Conservation (phyloP, 1,140 invertebrate genomes). For the Pogonus chalceus region DNA sequence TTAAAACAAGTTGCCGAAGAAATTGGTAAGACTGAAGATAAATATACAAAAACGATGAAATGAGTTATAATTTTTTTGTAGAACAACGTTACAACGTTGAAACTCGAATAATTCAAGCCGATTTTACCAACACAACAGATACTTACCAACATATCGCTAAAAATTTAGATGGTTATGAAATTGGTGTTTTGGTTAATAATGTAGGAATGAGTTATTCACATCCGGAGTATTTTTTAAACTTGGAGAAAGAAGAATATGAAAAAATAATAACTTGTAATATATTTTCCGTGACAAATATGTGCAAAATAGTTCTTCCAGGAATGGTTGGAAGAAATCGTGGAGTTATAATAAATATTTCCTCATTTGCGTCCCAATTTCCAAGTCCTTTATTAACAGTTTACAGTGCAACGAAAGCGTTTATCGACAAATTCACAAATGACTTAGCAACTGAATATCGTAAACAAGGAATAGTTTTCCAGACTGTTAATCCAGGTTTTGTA, state of each 20-base stretch:
- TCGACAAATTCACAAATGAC: slow-evolving; percentile 74
- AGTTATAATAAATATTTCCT: slow-evolving; percentile 87
- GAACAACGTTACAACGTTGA: slow-evolving; percentile 64
- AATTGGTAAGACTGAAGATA: slow-evolving; percentile 72
- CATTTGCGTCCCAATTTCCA: slow-evolving; percentile 67
- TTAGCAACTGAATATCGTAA: slow-evolving; percentile 67
- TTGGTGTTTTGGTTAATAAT: slow-evolving; percentile 91
- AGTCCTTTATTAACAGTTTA: slow-evolving; percentile 80
- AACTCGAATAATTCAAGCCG: slow-evolving; percentile 71
- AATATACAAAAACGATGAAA: too few relatives aligned
- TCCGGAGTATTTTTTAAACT: slow-evolving; percentile 72
- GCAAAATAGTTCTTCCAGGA: slow-evolving; percentile 68
- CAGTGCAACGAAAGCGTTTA: slow-evolving; percentile 80
- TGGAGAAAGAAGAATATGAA: slow-evolving; percentile 49
- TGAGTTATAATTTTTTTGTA: slow-evolving; percentile 39
- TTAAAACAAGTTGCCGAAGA: slow-evolving; percentile 69
- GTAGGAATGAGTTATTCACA: slow-evolving; percentile 85
- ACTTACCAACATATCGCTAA: slow-evolving; percentile 71
- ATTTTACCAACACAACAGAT: slow-evolving; percentile 59
- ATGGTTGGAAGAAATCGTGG: slow-evolving; percentile 81
- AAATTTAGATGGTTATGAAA: slow-evolving; percentile 67
- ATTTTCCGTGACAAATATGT: slow-evolving; percentile 71
- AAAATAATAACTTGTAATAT: slow-evolving; percentile 59
- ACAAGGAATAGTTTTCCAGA: slow-evolving; percentile 73
- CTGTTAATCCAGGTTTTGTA: slow-evolving; percentile 78